A percentile compares a stretch with the other conserved stretches of the same genome.
Conservation (phyloP, 2,113 vertebrate genomes). For the Aphyosemion australe region DNA sequence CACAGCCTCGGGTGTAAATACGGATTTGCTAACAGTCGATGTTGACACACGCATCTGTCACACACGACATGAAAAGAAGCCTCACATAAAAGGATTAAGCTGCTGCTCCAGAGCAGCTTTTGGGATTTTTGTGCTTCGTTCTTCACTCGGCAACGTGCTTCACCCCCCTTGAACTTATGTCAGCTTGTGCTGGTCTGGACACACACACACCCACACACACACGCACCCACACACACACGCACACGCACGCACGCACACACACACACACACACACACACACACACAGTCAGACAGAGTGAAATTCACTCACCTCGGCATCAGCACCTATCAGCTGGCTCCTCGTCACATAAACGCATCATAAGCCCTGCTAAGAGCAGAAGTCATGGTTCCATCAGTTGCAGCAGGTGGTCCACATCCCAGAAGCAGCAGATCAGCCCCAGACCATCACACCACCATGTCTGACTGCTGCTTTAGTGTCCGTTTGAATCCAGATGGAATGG, state of each 20-base stretch:
- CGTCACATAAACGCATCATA: not conserved
- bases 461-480: too few species aligned
- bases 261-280: too few species aligned
- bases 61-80: slow-evolving; percentile 41
- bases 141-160: slow-evolving; percentile 13
- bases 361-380: too few species aligned
- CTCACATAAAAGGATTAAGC: slow-evolving; percentile 51
- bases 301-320: not conserved
- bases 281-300: slow-evolving; percentile 11
- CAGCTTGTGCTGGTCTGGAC: slow-evolving; percentile 30
- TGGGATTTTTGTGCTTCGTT: slow-evolving; percentile 15
- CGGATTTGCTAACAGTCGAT: slow-evolving; percentile 38
- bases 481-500: too few species aligned
- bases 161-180: slow-evolving; percentile 32
- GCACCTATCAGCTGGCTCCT: not conserved
- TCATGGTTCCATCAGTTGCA: too few species aligned
- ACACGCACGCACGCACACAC: too few species aligned
- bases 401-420: too few species aligned
- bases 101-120: slow-evolving; percentile 27
- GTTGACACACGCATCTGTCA: slow-evolving; percentile 38
- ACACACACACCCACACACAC: slow-evolving; percentile 5
- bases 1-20: slow-evolving; percentile 11
- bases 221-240: too few species aligned
- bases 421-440: too few species aligned
- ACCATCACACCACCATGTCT: too few species aligned